A percentile compares a stretch with the other conserved stretches of the same genome.
These are phyloP conservation scores for Corythaixoides concolor DNA, from an alignment of 2,113 vertebrate genomes.

Conservation along the genomic window DNA sequence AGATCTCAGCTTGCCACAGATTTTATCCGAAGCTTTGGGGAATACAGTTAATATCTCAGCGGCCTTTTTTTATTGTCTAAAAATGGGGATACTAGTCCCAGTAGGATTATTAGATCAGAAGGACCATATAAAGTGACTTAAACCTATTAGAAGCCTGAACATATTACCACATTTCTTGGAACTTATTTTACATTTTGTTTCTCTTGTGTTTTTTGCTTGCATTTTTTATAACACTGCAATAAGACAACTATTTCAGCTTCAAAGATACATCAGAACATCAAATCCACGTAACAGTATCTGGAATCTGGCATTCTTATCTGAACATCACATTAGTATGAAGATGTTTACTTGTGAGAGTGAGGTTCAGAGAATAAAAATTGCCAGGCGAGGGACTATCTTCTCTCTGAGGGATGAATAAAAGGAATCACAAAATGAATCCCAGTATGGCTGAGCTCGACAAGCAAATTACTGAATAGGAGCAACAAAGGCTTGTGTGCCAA, in stretches of 20 bases:
- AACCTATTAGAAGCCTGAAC: background rate
- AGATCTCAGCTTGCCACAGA: background rate
- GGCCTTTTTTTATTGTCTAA: background rate
- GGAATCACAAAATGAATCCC: background rate
- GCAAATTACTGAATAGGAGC: background rate
- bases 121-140: background rate
- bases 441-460: background rate
- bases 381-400: rapidly evolving
- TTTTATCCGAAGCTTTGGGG: background rate
- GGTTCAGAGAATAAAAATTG: background rate
- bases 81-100: background rate
- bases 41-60: background rate
- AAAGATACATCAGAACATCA: background rate
- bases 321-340: background rate
- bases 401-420: background rate
- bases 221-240: background rate
- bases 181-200: background rate
- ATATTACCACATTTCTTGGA: background rate
- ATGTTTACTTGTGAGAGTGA: background rate
- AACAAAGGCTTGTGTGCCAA: background rate
- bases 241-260: background rate
- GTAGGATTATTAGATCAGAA: background rate
- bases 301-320: background rate
- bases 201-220: background rate
- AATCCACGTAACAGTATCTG: background rate